A percentile compares a stretch with the other conserved stretches of the same genome.
phyloP scores from a whole-genome alignment of 2,797 vertebrate species.

The Xerus rutilus region DNA sequence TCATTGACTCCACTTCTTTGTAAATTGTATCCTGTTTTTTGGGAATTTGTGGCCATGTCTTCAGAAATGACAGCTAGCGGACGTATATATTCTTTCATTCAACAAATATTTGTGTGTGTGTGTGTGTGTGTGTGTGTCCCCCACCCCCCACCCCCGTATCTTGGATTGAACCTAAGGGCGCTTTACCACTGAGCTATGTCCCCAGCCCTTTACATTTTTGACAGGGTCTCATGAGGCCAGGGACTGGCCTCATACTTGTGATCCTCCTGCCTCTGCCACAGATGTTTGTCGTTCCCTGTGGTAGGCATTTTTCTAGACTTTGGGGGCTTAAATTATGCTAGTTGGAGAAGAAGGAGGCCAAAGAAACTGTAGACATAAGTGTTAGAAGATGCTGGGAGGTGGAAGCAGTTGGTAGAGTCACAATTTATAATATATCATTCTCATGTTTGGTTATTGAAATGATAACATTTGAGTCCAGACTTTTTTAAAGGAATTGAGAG shows the following conservation, averaged over 20 bases:
- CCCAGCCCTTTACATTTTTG: too few relatives aligned
- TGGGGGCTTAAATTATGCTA: not conserved
- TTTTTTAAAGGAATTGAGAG: conserved; percentile 4
- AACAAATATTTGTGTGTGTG: not conserved
- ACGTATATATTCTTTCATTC: not conserved
- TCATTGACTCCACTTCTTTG: not conserved
- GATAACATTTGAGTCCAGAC: not conserved
- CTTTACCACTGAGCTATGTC: too few relatives aligned
- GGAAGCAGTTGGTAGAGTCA: not conserved
- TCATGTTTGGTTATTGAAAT: not conserved
- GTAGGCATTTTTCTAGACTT: not conserved
- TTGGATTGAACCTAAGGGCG: too few relatives aligned
- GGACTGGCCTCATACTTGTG: too few relatives aligned
- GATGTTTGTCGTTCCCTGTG: not conserved
- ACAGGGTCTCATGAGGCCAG: too few relatives aligned
- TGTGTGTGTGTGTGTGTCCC: too few relatives aligned
- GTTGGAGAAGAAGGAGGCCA: not conserved
- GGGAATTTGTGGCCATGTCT: not conserved
- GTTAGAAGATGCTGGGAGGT: not conserved
- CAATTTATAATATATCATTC: not conserved
- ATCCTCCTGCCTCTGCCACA: too few relatives aligned
- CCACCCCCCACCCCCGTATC: too few relatives aligned
- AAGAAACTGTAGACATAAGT: not conserved
- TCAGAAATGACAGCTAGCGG: not conserved
- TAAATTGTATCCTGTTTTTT: not conserved